Evolutionary conservation across 2,797 vertebrate genomes (phyloP).

Genomic region (Apogon hyalosoma): DNA sequence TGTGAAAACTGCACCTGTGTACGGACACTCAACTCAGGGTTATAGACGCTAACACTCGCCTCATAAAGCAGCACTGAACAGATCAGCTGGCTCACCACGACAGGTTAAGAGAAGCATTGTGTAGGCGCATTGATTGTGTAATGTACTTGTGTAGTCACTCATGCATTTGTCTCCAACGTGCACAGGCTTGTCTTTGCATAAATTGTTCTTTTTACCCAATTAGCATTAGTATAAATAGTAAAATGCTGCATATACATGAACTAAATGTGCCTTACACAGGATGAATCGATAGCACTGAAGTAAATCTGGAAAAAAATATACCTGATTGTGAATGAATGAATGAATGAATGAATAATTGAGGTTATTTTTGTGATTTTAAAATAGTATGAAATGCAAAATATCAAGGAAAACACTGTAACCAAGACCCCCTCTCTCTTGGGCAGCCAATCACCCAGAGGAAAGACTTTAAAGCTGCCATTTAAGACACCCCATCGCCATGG

Average conservation of each 20-base stretch:
- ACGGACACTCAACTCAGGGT: background rate
- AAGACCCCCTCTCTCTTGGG: slow-evolving; percentile 23
- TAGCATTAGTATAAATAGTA: slow-evolving; percentile 16
- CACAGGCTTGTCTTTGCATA: slow-evolving; percentile 22
- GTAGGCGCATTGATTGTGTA: slow-evolving; percentile 43
- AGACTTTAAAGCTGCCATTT: slow-evolving; percentile 43
- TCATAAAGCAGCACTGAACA: slow-evolving; percentile 26
- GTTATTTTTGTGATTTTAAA: no score
- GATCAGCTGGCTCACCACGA: slow-evolving; percentile 20
- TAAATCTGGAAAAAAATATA: no score
- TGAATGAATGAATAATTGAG: no score
- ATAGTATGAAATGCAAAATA: background rate
- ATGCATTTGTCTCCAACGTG: slow-evolving; percentile 3
- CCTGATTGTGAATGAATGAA: no score
- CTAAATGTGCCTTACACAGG: no score
- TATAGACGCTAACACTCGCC: slow-evolving; percentile 21
- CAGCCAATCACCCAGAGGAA: slow-evolving; percentile 33
- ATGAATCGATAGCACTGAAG: no score
- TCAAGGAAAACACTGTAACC: slow-evolving; percentile 13
- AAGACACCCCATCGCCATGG: slow-evolving; percentile 51
- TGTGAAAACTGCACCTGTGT: background rate
- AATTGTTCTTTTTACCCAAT: slow-evolving; percentile 11
- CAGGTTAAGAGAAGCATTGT: slow-evolving; percentile 22
- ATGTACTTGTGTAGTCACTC: slow-evolving; percentile 21
- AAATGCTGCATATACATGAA: background rate